Base-by-base conservation (phyloP, 2,888 invertebrate species). In the Dasysyrphus tricinctus region DNA sequence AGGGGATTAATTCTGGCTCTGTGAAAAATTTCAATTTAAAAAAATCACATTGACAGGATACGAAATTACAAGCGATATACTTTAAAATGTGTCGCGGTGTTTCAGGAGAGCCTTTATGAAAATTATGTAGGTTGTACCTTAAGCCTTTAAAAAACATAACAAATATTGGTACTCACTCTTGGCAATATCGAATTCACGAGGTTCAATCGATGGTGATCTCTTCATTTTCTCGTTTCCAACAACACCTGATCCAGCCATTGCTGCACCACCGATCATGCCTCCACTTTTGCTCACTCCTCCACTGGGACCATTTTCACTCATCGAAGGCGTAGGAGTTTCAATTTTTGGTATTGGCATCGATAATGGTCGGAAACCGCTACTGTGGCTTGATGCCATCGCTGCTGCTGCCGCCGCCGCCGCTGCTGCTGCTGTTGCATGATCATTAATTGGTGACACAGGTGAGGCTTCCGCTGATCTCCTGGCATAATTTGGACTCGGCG, bases 101-200 rank as follows among this genome's bases (percentile, higher is more conserved):
- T 24, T 24, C 3, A 3, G 24, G 24, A 24, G 3, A 24, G 24
- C 24, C 24, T 24, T 24, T 24, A 3, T 24, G 24, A 24, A 24
- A 3, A 24, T 2, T 24, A 3, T 24, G 3, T 24, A 24, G 24
- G 24, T 24, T 24, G 24, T 24, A 24, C 24, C 24, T 24, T 24
- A 24, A 24, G 24, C 24, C 3, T 24, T 3, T 32, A 32, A 39
- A 39, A 39, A 39, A 14, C 6, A 44, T n/a, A 47, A 14, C 42
- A 42, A 16, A 47, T n/a, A n/a, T n/a, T 1, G 7, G n/a, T 47
- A 93, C 93, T 93, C 89, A 93, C 93, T 91, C 91, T 93, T 93
- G 88, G 92, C 90, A 88, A 93, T 90, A 89, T 93, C 93, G 86
- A 93, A 93, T 51, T 93, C 93, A 75, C 92, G 91, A 56, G 91